Percentiles rank a stretch among this genome's conserved stretches.
Conservation (phyloP, 2,888 invertebrate species). For the Brenthis hecate region DNA sequence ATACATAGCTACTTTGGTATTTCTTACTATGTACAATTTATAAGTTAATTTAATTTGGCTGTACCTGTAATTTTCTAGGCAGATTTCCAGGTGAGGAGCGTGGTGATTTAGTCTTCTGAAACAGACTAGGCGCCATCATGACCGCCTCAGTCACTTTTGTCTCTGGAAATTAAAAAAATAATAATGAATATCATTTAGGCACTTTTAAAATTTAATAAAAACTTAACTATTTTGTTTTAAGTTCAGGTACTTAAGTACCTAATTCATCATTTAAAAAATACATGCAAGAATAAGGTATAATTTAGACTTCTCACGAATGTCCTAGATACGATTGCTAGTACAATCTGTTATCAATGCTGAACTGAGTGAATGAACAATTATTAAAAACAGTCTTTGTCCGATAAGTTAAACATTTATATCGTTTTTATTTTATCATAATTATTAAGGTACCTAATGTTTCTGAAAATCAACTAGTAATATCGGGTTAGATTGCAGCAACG, state of each 20-base stretch:
- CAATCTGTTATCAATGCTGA: conserved; percentile 15
- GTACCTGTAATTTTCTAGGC: conserved; percentile 74
- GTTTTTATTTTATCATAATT: not conserved
- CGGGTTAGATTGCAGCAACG: no score
- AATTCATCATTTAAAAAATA: not conserved
- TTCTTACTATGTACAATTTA: no score
- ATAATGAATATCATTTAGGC: not conserved
- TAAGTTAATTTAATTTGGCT: not conserved
- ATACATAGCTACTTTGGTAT: no score
- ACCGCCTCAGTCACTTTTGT: conserved; percentile 66
- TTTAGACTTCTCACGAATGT: conserved; percentile 7
- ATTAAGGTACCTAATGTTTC: not conserved
- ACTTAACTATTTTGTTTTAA: not conserved
- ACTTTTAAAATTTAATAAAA: not conserved
- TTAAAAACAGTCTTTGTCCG: conserved; percentile 8
- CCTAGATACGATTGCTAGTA: conserved; percentile 13
- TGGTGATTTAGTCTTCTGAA: conserved; percentile 78
- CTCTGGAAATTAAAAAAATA: conserved; percentile 58
- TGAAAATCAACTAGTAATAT: no score
- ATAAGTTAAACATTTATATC: conserved; percentile 17
- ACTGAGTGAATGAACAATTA: conserved; percentile 20
- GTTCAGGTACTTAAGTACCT: not conserved
- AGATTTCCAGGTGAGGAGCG: conserved; percentile 70
- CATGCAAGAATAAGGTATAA: conserved; percentile 6
- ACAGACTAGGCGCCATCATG: conserved; percentile 84